Evolutionary conservation across 2,113 vertebrate genomes (phyloP).

Genomic region (Microcebus murinus): DNA sequence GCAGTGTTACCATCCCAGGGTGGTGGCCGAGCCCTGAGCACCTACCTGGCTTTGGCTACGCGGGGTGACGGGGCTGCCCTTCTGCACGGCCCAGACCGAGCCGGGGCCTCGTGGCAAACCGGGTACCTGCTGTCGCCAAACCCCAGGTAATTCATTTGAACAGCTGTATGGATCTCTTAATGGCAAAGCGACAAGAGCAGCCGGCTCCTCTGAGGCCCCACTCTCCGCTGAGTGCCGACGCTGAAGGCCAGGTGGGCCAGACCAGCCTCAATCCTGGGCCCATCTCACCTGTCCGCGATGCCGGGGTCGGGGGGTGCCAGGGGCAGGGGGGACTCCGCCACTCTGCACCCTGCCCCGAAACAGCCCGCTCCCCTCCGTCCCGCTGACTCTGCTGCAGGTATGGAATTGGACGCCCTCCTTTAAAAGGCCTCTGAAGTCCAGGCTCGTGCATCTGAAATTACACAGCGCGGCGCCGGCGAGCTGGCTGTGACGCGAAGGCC

Average conservation of each 20-base stretch:
- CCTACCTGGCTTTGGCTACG: conserved; percentile 89
- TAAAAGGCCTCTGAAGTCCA: neutral
- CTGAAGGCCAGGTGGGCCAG: conserved; percentile 21
- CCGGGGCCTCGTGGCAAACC: neutral
- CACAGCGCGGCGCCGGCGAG: neutral
- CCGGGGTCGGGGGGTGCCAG: rapidly evolving
- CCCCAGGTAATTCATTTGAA: conserved; percentile 63
- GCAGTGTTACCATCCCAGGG: conserved; percentile 89
- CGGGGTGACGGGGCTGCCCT: neutral
- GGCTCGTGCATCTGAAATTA: neutral
- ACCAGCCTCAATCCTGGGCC: neutral
- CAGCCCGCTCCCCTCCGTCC: neutral
- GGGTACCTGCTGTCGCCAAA: neutral
- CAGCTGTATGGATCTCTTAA: conserved; percentile 75
- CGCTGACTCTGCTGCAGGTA: rapidly evolving
- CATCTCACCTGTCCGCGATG: neutral
- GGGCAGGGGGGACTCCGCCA: rapidly evolving
- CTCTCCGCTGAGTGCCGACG: conserved; percentile 45
- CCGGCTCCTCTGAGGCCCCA: conserved; percentile 56
- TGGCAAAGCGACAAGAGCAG: conserved; percentile 64
- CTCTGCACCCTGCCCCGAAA: neutral
- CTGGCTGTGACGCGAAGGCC: neutral
- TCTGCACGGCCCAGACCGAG: neutral
- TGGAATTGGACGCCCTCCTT: neutral
- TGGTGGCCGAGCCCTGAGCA: conserved; percentile 84